A percentile compares a stretch with the other conserved stretches of the same genome.
phyloP scores from a whole-genome alignment of 2,888 invertebrate species.

The Malthinus seriepunctatus region DNA sequence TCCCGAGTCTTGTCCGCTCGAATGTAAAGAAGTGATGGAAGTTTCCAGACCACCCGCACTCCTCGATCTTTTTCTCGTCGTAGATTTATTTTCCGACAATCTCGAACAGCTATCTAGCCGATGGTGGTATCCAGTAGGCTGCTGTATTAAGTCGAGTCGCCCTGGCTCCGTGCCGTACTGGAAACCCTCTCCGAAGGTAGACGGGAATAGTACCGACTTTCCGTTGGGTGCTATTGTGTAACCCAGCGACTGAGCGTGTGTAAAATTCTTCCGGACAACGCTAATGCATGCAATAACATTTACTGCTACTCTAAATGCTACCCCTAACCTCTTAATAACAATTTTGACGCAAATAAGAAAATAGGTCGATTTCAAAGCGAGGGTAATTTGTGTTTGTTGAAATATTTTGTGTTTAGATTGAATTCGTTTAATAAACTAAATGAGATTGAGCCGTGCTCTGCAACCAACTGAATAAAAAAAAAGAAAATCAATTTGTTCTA shows the following conservation, averaged over 20 bases:
- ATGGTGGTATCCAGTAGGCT: constrained; percentile 38
- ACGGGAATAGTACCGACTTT: constrained; percentile 54
- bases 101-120: constrained; percentile 48
- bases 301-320: constrained; percentile 19
- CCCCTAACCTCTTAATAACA: constrained; percentile 1
- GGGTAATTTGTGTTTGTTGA: no score
- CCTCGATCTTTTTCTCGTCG: constrained; percentile 44
- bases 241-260: constrained; percentile 44
- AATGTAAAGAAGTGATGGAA: constrained; percentile 79
- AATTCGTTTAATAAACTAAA: no score
- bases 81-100: constrained; percentile 33
- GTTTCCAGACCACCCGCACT: constrained; percentile 63
- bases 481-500: no score
- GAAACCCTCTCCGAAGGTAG: constrained; percentile 53
- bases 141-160: constrained; percentile 42
- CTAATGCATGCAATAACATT: constrained; percentile 35
- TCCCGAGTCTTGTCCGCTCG: constrained; percentile 82
- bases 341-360: no score
- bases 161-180: constrained; percentile 50
- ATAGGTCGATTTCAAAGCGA: no score
- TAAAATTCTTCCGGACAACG: constrained; percentile 45
- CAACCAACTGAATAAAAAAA: no score
- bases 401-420: no score
- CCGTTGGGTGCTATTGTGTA: constrained; percentile 48
- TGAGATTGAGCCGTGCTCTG: no score